Evolutionary conservation across 2,888 invertebrate species (phyloP).

Genomic region (Lithophane semibrunnea): DNA sequence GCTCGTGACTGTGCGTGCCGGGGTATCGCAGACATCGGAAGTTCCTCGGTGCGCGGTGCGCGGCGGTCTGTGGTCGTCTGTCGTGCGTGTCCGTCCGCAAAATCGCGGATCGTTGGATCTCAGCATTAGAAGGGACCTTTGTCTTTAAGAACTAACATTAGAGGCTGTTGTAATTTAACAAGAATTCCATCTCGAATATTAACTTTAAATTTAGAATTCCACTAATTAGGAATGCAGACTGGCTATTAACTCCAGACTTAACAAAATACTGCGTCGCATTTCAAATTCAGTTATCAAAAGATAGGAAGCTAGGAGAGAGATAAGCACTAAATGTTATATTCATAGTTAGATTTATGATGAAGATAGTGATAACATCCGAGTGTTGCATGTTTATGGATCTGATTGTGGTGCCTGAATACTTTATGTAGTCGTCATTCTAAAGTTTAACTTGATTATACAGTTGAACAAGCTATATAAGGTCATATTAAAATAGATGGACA

Average conservation of each 20-base stretch:
- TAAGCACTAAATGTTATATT: slow-evolving; percentile 51
- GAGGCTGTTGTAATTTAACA: not conserved
- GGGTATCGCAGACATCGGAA: no score
- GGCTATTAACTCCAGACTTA: not conserved
- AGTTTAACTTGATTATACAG: slow-evolving; percentile 2
- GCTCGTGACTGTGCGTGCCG: no score
- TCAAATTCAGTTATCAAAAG: slow-evolving; percentile 45
- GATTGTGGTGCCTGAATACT: slow-evolving; percentile 43
- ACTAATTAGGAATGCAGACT: slow-evolving; percentile 31
- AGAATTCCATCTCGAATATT: not conserved
- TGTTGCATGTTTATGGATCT: slow-evolving; percentile 51
- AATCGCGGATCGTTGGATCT: no score
- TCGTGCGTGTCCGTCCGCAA: no score
- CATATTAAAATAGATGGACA: no score
- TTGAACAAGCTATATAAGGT: no score
- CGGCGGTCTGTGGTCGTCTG: no score
- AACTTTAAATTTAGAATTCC: not conserved
- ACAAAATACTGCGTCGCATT: slow-evolving; percentile 25
- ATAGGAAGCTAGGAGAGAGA: slow-evolving; percentile 31
- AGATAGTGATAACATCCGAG: slow-evolving; percentile 29
- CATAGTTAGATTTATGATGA: slow-evolving; percentile 48
- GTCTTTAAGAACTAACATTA: not conserved
- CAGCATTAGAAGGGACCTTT: not conserved
- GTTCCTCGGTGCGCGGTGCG: no score
- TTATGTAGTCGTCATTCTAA: slow-evolving; percentile 17